These are phyloP conservation scores for Aythya baeri DNA, from an alignment of 2,113 vertebrate species.

Conservation along the genomic window DNA sequence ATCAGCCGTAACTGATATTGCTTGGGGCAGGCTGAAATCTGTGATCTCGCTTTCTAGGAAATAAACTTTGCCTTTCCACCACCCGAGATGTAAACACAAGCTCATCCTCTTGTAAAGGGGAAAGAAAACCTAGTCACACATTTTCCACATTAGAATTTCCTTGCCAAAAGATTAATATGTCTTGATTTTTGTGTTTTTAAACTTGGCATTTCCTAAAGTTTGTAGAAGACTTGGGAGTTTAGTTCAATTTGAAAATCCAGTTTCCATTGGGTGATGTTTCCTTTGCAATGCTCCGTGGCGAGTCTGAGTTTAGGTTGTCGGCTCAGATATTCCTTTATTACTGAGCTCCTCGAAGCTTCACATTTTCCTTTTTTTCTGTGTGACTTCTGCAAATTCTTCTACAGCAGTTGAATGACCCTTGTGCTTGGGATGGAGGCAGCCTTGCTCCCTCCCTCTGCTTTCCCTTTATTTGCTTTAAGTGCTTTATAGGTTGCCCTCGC, in stretches of 20 bases:
- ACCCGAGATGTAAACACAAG: not conserved
- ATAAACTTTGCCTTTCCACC: not conserved
- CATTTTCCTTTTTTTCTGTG: not conserved
- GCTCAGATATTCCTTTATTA: not conserved
- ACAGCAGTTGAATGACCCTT: not conserved
- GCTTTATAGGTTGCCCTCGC: not conserved
- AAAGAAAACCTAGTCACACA: not conserved
- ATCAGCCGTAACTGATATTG: conserved; percentile 35
- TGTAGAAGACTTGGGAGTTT: not conserved
- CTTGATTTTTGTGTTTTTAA: not conserved
- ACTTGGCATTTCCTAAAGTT: not conserved
- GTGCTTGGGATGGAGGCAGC: not conserved
- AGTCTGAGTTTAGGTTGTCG: not conserved
- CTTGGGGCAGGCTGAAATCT: conserved; percentile 32
- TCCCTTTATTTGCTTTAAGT: not conserved
- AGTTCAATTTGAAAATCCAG: not conserved
- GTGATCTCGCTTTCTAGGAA: conserved; percentile 63
- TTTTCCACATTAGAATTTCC: not conserved
- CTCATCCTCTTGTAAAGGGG: not conserved
- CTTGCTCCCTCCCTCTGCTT: not conserved
- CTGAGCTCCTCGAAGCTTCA: not conserved
- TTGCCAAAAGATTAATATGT: not conserved
- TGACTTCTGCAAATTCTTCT: not conserved
- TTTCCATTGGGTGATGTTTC: not conserved
- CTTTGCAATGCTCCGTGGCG: not conserved